Percentiles rank a stretch among this genome's conserved stretches.
Conservation (phyloP, 2,888 invertebrate species). For the Latrodectus elegans region DNA sequence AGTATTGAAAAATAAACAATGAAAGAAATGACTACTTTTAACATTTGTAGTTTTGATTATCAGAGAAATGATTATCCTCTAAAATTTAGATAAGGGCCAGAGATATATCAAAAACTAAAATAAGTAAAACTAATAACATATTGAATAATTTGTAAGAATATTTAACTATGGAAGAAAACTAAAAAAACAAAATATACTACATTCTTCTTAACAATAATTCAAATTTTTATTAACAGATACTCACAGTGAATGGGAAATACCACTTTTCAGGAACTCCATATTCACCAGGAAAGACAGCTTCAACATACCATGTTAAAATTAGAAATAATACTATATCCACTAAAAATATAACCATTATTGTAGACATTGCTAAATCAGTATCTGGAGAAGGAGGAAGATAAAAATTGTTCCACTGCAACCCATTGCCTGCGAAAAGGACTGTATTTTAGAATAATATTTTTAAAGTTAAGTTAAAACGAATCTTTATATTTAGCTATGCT, state of each 20-base stretch:
- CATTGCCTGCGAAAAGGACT: slow-evolving; percentile 72
- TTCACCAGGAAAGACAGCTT: slow-evolving; percentile 79
- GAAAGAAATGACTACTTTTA: too few species aligned
- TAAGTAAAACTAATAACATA: too few species aligned
- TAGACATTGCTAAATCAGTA: slow-evolving; percentile 72
- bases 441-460: background rate
- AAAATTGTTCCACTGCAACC: slow-evolving; percentile 75
- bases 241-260: slow-evolving; percentile 78
- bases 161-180: too few species aligned
- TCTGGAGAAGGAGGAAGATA: slow-evolving; percentile 72
- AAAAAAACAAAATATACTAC: too few species aligned
- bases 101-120: too few species aligned
- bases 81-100: too few species aligned
- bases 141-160: too few species aligned
- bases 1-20: too few species aligned
- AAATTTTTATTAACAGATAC: slow-evolving; percentile 4
- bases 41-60: too few species aligned
- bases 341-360: slow-evolving; percentile 71
- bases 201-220: too few species aligned
- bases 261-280: slow-evolving; percentile 78
- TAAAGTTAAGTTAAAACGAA: background rate
- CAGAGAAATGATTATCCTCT: too few species aligned
- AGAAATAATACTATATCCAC: slow-evolving; percentile 78
- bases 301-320: slow-evolving; percentile 79
- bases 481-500: background rate